Percentiles rank a stretch among this genome's conserved stretches.
Evolutionary conservation across 2,888 invertebrate species (phyloP).

Genomic region (Diaprepes abbreviatus): DNA sequence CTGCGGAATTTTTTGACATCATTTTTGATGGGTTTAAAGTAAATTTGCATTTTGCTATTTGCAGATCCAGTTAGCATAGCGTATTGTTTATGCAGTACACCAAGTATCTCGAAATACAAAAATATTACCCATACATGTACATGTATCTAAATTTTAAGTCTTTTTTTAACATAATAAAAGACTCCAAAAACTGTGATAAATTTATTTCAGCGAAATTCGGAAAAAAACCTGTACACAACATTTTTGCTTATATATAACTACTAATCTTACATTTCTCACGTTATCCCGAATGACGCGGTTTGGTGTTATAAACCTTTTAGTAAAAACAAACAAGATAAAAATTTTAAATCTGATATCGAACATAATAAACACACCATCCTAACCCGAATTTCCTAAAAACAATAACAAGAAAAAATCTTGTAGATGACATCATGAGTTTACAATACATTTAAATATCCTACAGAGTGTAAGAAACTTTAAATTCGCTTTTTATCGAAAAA

Average conservation of each 20-base stretch:
- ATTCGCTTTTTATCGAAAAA: too few relatives aligned
- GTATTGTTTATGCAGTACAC: neutral
- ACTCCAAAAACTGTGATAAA: too few relatives aligned
- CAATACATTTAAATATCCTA: neutral
- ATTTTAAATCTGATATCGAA: neutral
- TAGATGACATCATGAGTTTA: neutral
- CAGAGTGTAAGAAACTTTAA: neutral
- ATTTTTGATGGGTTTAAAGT: neutral
- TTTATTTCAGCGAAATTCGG: too few relatives aligned
- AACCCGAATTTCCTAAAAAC: neutral
- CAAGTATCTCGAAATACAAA: too few relatives aligned
- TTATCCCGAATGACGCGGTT: neutral
- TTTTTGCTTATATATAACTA: neutral
- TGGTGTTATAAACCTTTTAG: neutral
- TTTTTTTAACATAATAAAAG: too few relatives aligned
- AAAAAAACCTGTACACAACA: too few relatives aligned
- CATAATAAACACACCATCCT: neutral
- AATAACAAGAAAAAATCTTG: neutral
- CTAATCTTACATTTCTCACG: neutral
- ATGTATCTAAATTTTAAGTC: too few relatives aligned
- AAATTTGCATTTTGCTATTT: slow-evolving; percentile 5
- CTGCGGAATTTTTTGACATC: neutral
- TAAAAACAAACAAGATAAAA: slow-evolving; percentile 13
- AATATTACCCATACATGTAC: too few relatives aligned
- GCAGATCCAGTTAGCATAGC: neutral